These are phyloP conservation scores for Apostichopus parvimensis DNA, from an alignment of 35 echinoderm and acorn worm species.

Conservation along the genomic window DNA sequence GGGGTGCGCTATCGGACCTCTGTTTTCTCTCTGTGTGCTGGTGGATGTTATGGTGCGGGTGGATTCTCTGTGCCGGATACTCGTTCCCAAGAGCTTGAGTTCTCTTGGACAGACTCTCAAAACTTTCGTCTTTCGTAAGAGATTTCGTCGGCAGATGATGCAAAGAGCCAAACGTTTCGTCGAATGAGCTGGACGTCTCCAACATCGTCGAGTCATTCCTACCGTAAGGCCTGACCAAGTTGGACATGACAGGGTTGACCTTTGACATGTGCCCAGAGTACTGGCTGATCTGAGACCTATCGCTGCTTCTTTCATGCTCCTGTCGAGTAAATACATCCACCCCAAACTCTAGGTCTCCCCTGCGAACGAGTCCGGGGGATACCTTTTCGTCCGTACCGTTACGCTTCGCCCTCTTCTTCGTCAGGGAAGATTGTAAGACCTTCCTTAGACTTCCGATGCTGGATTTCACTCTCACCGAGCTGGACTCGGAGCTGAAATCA, in stretches of 20 bases:
- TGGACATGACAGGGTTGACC: neutral
- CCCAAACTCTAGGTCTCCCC: neutral
- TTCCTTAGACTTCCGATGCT: constrained; percentile 38
- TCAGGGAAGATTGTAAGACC: constrained; percentile 3
- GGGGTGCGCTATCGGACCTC: constrained; percentile 28
- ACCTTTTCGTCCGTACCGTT: neutral
- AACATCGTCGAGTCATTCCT: neutral
- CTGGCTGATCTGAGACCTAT: constrained; percentile 8
- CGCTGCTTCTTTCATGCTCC: constrained; percentile 13
- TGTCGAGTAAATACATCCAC: constrained; percentile 6
- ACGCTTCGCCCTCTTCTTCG: neutral
- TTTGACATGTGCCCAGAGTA: neutral
- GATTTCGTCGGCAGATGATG: neutral
- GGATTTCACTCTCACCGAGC: neutral
- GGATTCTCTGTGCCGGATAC: neutral
- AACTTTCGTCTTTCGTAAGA: constrained; percentile 12
- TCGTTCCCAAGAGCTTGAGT: neutral
- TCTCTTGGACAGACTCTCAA: constrained; percentile 21
- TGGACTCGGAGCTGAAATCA: constrained; percentile 16
- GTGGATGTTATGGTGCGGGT: neutral
- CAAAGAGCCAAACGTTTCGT: neutral
- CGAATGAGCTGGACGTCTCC: constrained; percentile 31
- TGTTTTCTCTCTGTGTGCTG: neutral
- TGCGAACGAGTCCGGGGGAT: neutral
- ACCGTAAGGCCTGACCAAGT: neutral